Base-by-base conservation (phyloP, 2,113 vertebrate genomes). In the Lasiurus borealis region DNA sequence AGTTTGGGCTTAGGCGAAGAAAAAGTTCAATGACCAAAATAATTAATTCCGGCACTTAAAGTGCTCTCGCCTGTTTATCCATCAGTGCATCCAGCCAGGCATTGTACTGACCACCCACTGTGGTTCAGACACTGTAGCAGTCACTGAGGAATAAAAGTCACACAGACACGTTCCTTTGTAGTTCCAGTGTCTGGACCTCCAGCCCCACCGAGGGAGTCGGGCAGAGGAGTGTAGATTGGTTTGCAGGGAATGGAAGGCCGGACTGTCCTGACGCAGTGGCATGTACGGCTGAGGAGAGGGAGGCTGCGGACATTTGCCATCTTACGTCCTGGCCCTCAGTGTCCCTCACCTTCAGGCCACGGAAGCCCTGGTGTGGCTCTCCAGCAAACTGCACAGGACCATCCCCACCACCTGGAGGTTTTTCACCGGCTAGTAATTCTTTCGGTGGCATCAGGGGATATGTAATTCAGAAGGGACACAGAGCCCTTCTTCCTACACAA, bases 1-100 rank as follows among this genome's bases (percentile, higher is more conserved):
- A 83, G 81, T 25, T 94, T 69, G 83, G 85, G 40, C 81, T 86
- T 46, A 78, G 36, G 52, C 4, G 12, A 91, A 69, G 57, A 62
- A 92, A 87, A 73, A 44, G 52, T 83, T 48, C 14, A 50, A n/a
- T 52, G 46, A 77, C 2, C 31, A 81, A 81, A 68, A 75, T 25
- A 71, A 83, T 52, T 85, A 36, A 57, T 46, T 81, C 57, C 25
- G 16, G 36, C 14, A 40, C 25, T 83, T 78, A 59, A 90, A 34
- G 11, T 75, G 27, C 62, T 73, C 69, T 78, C 25, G 31, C 13
- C 46, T 59, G 3, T 27, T 75, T 71, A 62, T 15, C n/a, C n/a
- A 36, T 46, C 29, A n/a, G 18, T 34, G 10, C 44, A 18, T 14
- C 31, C 23, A 21, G 4, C 15, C 29, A 59, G 68, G 68, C 7